phyloP scores from a whole-genome alignment of 2,113 vertebrate genomes.

The Lampris megalopsis region DNA sequence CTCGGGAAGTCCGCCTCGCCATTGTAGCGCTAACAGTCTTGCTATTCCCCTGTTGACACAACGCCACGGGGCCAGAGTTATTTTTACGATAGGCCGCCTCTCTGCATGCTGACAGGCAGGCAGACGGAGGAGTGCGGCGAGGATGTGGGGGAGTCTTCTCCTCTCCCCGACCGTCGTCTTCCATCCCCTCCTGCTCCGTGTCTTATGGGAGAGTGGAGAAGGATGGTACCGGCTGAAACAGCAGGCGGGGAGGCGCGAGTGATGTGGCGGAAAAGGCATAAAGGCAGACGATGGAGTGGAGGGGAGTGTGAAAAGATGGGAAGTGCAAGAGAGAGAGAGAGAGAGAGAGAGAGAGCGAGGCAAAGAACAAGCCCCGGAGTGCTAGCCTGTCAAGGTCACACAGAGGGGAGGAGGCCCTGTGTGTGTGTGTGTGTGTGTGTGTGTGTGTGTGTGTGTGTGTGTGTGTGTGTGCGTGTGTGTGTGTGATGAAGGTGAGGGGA shows the following conservation, averaged over 20 bases:
- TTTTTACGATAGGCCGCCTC: constrained; percentile 55
- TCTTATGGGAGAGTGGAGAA: constrained; percentile 34
- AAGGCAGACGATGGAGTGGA: constrained; percentile 60
- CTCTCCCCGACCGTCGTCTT: constrained; percentile 59
- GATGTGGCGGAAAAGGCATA: constrained; percentile 61
- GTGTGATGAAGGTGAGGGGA: not conserved
- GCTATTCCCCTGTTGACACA: constrained; percentile 55
- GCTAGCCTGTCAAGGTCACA: constrained; percentile 79
- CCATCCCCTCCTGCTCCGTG: constrained; percentile 56
- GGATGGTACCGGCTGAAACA: constrained; percentile 27
- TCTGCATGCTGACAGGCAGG: constrained; percentile 47
- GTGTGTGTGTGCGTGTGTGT: constrained; percentile 12
- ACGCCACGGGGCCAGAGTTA: constrained; percentile 45
- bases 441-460: not conserved
- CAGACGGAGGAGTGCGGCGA: constrained; percentile 14
- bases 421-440: constrained; percentile 28
- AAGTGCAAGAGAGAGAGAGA: constrained; percentile 48
- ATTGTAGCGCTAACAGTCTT: not conserved
- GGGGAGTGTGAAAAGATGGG: constrained; percentile 39
- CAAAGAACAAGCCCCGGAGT: constrained; percentile 73
- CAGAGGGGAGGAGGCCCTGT: constrained; percentile 75
- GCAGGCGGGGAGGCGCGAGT: constrained; percentile 46
- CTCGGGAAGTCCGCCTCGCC: not conserved
- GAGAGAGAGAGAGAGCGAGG: constrained; percentile 57
- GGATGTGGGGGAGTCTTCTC: constrained; percentile 40